These are phyloP conservation scores for Gryllus bimaculatus DNA, from an alignment of 1,140 invertebrate species.

Conservation along the genomic window DNA sequence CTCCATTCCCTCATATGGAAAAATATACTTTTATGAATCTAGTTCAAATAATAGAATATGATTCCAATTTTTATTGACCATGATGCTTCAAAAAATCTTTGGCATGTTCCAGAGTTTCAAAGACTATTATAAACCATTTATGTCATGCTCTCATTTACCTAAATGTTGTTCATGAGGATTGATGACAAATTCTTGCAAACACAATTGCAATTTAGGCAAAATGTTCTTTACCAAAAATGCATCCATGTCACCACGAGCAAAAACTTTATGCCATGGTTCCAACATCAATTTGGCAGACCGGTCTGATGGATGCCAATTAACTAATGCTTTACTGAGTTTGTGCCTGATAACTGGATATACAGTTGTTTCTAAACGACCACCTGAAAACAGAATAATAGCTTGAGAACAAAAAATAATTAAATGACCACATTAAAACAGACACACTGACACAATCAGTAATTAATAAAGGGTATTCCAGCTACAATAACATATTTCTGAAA, in stretches of 20 bases:
- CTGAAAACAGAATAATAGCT: constrained; percentile 27
- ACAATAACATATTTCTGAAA: no score
- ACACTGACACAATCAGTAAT: no score
- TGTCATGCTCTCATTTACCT: constrained; percentile 36
- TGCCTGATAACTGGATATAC: constrained; percentile 89
- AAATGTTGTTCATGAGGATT: constrained; percentile 76
- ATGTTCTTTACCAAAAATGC: constrained; percentile 83
- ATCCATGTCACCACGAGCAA: constrained; percentile 70
- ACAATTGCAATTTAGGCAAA: constrained; percentile 75
- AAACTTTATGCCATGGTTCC: constrained; percentile 82
- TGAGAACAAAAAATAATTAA: no score
- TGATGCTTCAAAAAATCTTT: no score
- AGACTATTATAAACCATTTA: no score
- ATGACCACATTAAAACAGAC: no score
- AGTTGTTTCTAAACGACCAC: constrained; percentile 56
- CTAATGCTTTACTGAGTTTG: constrained; percentile 79
- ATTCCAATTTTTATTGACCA: no score
- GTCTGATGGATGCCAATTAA: constrained; percentile 87
- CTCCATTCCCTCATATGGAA: no score
- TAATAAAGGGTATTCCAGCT: no score
- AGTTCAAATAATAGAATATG: no score
- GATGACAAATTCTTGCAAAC: constrained; percentile 65
- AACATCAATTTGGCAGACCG: constrained; percentile 85
- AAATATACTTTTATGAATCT: no score
- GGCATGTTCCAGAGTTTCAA: no score